Evolutionary conservation across 2,113 vertebrate species (phyloP).

Genomic region (Opisthocomus hoazin): DNA sequence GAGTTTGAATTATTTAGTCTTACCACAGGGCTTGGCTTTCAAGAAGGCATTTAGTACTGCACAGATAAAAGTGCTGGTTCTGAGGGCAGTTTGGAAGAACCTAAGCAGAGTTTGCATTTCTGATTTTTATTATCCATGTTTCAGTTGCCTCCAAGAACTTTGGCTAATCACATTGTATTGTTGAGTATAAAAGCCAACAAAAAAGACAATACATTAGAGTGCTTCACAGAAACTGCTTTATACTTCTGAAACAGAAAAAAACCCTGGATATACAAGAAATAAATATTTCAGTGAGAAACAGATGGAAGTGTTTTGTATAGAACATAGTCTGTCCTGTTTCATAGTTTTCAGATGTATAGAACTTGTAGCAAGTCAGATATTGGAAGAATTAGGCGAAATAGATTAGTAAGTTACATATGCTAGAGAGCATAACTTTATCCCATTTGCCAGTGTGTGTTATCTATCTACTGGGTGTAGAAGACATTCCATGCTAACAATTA

Average conservation of each 20-base stretch:
- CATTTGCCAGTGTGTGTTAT: background rate
- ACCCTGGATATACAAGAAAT: background rate
- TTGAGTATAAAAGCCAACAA: background rate
- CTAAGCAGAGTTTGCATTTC: background rate
- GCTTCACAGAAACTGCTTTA: background rate
- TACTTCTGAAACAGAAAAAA: background rate
- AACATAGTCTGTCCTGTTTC: background rate
- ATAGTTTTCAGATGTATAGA: background rate
- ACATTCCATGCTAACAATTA: background rate
- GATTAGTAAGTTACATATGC: background rate
- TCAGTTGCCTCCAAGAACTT: constrained; percentile 2
- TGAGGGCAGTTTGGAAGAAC: background rate
- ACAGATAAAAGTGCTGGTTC: background rate
- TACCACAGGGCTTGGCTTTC: background rate
- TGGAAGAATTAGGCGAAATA: background rate
- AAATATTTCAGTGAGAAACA: background rate
- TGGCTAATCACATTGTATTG: background rate
- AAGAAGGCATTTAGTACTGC: background rate
- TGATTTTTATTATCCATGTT: constrained; percentile 1
- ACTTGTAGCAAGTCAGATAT: background rate
- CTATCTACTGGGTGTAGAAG: background rate
- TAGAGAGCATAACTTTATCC: background rate
- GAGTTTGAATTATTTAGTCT: background rate
- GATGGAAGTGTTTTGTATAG: background rate
- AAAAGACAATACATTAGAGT: background rate